Percentiles rank a stretch among this genome's conserved stretches.
Evolutionary conservation across 2,797 vertebrate genomes (phyloP).

Genomic region (Microchirus variegatus): DNA sequence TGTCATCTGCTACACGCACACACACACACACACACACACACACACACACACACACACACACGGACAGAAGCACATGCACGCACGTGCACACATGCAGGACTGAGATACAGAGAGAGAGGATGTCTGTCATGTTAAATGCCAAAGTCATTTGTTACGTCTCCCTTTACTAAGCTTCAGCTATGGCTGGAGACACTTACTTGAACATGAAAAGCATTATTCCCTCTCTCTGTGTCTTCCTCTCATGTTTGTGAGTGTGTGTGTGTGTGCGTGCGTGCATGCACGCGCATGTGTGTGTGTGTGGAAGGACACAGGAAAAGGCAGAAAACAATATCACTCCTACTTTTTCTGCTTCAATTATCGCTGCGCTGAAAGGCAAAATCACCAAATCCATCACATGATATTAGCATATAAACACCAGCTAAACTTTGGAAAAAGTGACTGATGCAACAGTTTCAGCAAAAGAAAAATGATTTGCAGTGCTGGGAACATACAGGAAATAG

Average conservation of each 20-base stretch:
- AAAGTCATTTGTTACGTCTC: slow-evolving; percentile 77
- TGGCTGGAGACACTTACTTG: slow-evolving; percentile 66
- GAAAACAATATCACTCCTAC: slow-evolving; percentile 32
- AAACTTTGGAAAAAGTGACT: slow-evolving; percentile 1
- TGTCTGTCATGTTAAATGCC: slow-evolving; percentile 77
- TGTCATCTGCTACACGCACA: slow-evolving; percentile 1
- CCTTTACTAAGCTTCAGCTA: slow-evolving; percentile 63
- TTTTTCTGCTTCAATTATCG: slow-evolving; percentile 26
- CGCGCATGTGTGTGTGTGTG: not conserved
- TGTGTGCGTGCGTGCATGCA: not conserved
- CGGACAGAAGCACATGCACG: not conserved
- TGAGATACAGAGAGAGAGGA: slow-evolving; percentile 37
- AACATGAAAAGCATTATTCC: slow-evolving; percentile 67
- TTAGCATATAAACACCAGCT: slow-evolving; percentile 34
- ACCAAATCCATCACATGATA: slow-evolving; percentile 11
- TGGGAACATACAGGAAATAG: no score
- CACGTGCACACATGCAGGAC: slow-evolving; percentile 2
- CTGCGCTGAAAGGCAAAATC: slow-evolving; percentile 9
- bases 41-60: not conserved
- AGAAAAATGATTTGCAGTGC: not conserved
- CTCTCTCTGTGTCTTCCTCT: not conserved
- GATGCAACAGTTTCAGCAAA: not conserved
- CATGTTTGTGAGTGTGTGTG: not conserved
- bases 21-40: not conserved
- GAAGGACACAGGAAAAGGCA: not conserved